phyloP scores from a whole-genome alignment of 2,797 vertebrate species.

The Lagorchestes hirsutus region DNA sequence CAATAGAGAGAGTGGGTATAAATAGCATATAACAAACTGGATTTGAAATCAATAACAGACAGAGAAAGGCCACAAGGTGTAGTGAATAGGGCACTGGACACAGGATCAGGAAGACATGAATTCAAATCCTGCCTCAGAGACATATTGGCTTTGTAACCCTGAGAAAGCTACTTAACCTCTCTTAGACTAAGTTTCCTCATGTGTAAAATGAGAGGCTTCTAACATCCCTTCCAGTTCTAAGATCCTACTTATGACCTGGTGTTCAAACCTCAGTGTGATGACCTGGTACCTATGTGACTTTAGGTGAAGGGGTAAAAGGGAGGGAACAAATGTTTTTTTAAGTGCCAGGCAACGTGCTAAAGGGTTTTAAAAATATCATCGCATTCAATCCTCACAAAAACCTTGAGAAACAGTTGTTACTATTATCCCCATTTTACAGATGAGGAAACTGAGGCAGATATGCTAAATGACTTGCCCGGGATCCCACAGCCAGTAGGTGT shows the following conservation, averaged over 20 bases:
- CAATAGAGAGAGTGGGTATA: neutral
- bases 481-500: neutral
- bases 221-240: neutral
- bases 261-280: neutral
- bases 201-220: neutral
- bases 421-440: neutral
- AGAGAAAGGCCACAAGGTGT: neutral
- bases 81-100: neutral
- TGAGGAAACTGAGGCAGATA: neutral
- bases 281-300: neutral
- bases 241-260: neutral
- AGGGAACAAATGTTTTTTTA: neutral
- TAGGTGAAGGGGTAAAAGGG: neutral
- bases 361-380: neutral
- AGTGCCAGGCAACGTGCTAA: neutral
- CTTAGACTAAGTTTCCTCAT: neutral
- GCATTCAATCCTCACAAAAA: neutral
- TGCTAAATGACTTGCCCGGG: neutral
- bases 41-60: neutral
- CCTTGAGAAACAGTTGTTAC: neutral
- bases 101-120: neutral
- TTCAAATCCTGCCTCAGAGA: neutral
- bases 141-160: neutral
- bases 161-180: neutral
- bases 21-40: neutral